Percentiles rank a stretch among this genome's conserved stretches.
These are phyloP conservation scores for Mythimna pallens DNA, from an alignment of 2,888 invertebrate species.

Conservation along the genomic window DNA sequence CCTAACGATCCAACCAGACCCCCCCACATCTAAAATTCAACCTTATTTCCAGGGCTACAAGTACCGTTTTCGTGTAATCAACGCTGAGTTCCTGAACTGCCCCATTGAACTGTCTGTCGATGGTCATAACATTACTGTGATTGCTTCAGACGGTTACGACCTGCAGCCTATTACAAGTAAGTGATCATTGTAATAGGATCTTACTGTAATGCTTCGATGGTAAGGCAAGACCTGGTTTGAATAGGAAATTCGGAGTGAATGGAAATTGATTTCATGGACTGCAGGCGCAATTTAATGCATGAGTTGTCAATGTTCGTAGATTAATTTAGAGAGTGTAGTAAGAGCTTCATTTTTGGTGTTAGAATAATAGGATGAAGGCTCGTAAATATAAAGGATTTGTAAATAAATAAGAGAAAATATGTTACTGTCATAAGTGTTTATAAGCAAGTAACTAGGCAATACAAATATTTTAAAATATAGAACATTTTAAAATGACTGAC, in stretches of 20 bases:
- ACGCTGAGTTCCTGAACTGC: constrained; percentile 96
- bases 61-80: constrained; percentile 95
- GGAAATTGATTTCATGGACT: constrained; percentile 17
- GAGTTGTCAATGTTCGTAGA: not conserved
- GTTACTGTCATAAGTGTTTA: too few species aligned
- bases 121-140: constrained; percentile 94
- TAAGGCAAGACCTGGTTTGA: constrained; percentile 20
- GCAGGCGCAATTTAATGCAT: not conserved
- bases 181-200: constrained; percentile 56
- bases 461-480: too few species aligned
- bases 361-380: too few species aligned
- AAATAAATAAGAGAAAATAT: too few species aligned
- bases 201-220: constrained; percentile 28
- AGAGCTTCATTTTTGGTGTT: too few species aligned
- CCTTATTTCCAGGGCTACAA: constrained; percentile 91
- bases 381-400: too few species aligned
- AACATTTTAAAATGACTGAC: too few species aligned
- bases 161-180: constrained; percentile 94
- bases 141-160: constrained; percentile 95
- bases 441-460: too few species aligned
- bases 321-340: not conserved
- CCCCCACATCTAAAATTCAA: constrained; percentile 25
- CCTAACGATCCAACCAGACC: constrained; percentile 7
- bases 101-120: constrained; percentile 96
- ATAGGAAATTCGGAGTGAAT: constrained; percentile 33